Base-by-base conservation (phyloP, 2,888 invertebrate species). In the Leptinotarsa haldemani region DNA sequence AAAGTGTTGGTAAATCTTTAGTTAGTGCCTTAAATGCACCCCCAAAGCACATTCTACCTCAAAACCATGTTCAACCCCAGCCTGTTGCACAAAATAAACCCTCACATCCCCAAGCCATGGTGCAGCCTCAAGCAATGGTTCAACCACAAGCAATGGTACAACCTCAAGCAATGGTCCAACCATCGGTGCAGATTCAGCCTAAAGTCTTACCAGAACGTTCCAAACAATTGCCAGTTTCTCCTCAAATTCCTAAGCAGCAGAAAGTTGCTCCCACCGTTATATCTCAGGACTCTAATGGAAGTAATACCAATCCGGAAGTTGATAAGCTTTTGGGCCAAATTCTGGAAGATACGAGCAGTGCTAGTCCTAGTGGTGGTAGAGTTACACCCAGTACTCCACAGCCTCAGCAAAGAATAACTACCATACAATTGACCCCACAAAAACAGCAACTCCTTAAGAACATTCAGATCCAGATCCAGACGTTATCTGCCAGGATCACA, bases 391-490 rank as follows among this genome's bases (percentile, higher is more conserved):
- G 74, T 30, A 75, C 75, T 46, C 20, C 65, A 16, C 77, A 70
- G 66, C 77, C 70, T 4, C 82, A 83, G 48, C 92, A 92, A 76
- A 89, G 92, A 76, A 92, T 93, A 70, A 93, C 93, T 83, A 93
- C 93, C 13, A 93, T 94, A 78, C 93, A 94, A 82, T 85, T 94
- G 66, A 93, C 93, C 18, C 92, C 92, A 15, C 93, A 93, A 81
- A 94, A 93, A 82, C 94, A 94, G 83, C 86, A 90, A 86, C 88
- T 89, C 80, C 82, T 92, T 76, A 90, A 91, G 82, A 90, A 89
- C 73, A 90, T 93, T 13, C 93, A 93, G 85, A 88, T 91, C 81
- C 93, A 94, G 86, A 93, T 94, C 69, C 91, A 92, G 83, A 89
- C 90, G 66, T 87, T 94, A 69, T 89, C 90, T 53, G 88, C 90